Base-by-base conservation (phyloP, 1,140 invertebrate species). In the Aphelinus atriplicis region DNA sequence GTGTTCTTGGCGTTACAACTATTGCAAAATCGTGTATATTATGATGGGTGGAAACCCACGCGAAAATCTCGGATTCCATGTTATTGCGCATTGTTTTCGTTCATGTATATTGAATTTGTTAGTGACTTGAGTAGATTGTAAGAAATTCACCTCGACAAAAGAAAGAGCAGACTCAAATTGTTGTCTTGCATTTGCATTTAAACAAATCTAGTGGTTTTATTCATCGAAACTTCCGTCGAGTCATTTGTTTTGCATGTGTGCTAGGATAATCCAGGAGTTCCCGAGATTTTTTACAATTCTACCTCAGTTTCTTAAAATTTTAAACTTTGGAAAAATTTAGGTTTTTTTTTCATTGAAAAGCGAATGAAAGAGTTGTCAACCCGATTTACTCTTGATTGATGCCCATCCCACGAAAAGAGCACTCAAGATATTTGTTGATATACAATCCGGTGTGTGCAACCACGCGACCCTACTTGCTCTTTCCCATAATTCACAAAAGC, bases 1-100 rank as follows among this genome's bases (percentile, higher is more conserved):
- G 26, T 26, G 26, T 26, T 26, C 26, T 26, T 26, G 26, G 26
- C 26, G 26, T 26, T 26, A 26, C 26, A 7, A 60, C 7, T 43
- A 63, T 63, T 63, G 9, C 45, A 63, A 63, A 63, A 63, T 46
- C 6, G 3, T 7, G 58, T 46, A 64, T 26, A 26, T 48, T 26
- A 9, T 10, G 50, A 53, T 65, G n/a, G n/a, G 45, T 48, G 51
- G 7, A 6, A 48, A 6, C 66, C 66, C 55, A 68, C 66, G 66
- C 55, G 66, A 58, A 68, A 58, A 67, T 42, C 45, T 7, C 42
- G 9, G 43, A 68, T 68, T 68, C 10, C 56, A 10, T 10, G 1
- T 57, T 57, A 68, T 50, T 57, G 42, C 56, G 45, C 10, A 57
- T 68, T 68, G 66, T 68, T 68, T 68, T 68, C 66, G 58, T 57